These are phyloP conservation scores for Drosophila tsacasi DNA, from an alignment of 1,140 invertebrate species.

Conservation along the genomic window DNA sequence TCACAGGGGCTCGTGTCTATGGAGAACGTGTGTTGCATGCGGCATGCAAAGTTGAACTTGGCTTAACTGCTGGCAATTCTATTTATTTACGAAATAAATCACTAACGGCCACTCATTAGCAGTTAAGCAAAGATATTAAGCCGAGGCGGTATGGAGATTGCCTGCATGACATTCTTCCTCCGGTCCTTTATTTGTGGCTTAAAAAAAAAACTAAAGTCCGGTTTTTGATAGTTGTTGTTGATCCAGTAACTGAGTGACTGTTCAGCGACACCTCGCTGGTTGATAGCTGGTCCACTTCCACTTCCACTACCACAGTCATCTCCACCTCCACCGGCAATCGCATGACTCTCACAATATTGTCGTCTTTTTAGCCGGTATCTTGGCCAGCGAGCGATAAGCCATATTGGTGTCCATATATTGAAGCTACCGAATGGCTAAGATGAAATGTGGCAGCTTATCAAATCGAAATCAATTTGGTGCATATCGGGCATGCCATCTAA, in stretches of 20 bases:
- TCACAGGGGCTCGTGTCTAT: constrained; percentile 41
- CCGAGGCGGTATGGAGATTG: constrained; percentile 64
- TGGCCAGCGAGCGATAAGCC: constrained; percentile 29
- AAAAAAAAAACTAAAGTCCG: constrained; percentile 18
- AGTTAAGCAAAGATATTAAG: constrained; percentile 79
- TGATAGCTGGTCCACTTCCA: constrained; percentile 41
- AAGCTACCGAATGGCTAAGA: constrained; percentile 61
- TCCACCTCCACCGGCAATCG: constrained; percentile 19
- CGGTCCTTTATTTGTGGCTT: constrained; percentile 23
- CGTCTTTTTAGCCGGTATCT: constrained; percentile 36
- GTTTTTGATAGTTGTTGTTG: constrained; percentile 37
- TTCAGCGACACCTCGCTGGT: constrained; percentile 48
- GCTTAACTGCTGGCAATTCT: constrained; percentile 75
- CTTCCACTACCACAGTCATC: background rate
- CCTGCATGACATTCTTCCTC: constrained; percentile 71
- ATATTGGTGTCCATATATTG: constrained; percentile 52
- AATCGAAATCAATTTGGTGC: constrained; percentile 73
- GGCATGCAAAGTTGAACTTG: constrained; percentile 67
- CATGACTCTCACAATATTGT: constrained; percentile 32
- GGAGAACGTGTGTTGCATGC: constrained; percentile 59
- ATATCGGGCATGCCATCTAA: constrained; percentile 71
- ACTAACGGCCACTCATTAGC: constrained; percentile 84
- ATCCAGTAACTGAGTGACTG: constrained; percentile 36
- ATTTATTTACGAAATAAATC: constrained; percentile 84
- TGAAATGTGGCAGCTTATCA: constrained; percentile 62